phyloP scores from a whole-genome alignment of 2,797 vertebrate genomes.

The Hydrophis major region DNA sequence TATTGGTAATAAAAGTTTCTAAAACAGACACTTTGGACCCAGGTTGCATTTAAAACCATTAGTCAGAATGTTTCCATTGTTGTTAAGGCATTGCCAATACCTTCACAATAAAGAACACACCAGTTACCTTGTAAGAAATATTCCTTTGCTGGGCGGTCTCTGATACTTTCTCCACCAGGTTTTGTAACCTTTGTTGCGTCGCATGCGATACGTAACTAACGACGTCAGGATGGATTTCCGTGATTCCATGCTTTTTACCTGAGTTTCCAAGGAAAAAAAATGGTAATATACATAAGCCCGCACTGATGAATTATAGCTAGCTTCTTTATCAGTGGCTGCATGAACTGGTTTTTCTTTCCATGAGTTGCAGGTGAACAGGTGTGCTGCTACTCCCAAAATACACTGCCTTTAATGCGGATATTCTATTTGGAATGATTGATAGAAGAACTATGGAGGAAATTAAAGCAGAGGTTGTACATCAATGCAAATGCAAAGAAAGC shows the following conservation, averaged over 20 bases:
- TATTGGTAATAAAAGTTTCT: background rate
- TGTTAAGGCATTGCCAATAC: background rate
- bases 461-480: background rate
- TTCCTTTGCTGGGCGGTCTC: conserved; percentile 90
- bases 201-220: conserved; percentile 91
- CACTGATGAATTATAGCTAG: background rate
- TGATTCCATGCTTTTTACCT: conserved; percentile 91
- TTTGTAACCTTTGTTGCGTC: conserved; percentile 86
- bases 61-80: background rate
- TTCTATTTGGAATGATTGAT: background rate
- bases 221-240: conserved; percentile 87
- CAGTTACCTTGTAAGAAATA: conserved; percentile 84
- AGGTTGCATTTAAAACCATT: background rate
- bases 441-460: background rate
- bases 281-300: background rate
- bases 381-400: background rate
- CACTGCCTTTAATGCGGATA: background rate
- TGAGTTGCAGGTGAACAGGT: background rate
- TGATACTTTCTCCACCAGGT: conserved; percentile 87
- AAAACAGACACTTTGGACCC: background rate
- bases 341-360: background rate
- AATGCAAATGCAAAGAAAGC: background rate
- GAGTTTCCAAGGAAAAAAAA: conserved; percentile 21
- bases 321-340: too few species aligned
- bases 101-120: conserved; percentile 13